phyloP scores from a whole-genome alignment of 2,797 vertebrate species.

The Gymnothorax javanicus region DNA sequence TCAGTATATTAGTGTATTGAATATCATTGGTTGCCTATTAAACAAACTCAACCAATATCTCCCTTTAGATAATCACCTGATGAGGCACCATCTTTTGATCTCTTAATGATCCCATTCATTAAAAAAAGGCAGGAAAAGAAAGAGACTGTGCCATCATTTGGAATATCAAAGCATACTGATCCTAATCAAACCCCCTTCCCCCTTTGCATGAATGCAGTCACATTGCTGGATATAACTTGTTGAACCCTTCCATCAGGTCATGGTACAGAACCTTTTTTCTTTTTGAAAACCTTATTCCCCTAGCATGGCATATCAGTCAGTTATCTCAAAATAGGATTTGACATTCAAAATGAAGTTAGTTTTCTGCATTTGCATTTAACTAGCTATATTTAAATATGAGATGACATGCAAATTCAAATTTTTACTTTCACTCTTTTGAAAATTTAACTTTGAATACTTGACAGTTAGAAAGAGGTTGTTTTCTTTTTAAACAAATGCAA shows the following conservation, averaged over 20 bases:
- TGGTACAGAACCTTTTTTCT: conserved; percentile 6
- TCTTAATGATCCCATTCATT: conserved; percentile 22
- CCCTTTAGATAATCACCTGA: conserved; percentile 31
- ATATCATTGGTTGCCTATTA: not conserved
- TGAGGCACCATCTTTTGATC: conserved; percentile 43
- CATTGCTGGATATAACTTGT: conserved; percentile 2
- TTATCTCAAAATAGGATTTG: conserved; percentile 20
- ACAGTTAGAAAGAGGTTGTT: no score
- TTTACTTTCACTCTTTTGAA: no score
- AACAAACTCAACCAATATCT: conserved; percentile 38
- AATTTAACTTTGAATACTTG: no score
- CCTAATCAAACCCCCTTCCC: conserved; percentile 40
- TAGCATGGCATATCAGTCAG: not conserved
- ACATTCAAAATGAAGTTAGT: conserved; percentile 24
- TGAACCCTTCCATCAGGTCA: not conserved
- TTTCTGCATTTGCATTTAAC: not conserved
- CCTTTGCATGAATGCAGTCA: not conserved
- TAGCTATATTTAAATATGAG: not conserved
- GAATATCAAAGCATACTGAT: conserved; percentile 49
- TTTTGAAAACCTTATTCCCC: not conserved
- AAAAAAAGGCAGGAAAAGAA: conserved; percentile 41
- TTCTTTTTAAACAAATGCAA: no score
- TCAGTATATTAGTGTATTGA: not conserved
- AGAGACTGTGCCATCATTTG: conserved; percentile 43
- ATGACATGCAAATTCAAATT: no score